Conservation (phyloP, 2,888 invertebrate species). For the Synergus gifuensis region DNA sequence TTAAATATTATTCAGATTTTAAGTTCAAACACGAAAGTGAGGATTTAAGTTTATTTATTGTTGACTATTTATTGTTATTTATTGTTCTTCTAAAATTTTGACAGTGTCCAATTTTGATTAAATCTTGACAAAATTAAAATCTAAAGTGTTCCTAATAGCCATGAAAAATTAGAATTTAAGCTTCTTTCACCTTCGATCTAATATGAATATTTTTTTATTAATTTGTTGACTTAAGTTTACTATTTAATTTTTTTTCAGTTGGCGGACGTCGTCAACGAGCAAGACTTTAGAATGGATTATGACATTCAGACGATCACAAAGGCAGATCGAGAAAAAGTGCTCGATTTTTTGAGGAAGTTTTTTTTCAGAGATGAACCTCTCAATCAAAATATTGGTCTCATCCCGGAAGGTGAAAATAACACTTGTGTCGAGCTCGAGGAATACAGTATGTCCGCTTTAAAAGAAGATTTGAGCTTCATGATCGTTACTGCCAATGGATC, state of each 20-base stretch:
- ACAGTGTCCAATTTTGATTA: no score
- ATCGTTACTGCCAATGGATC: conserved; percentile 81
- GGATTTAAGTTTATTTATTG: neutral
- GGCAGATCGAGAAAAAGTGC: conserved; percentile 80
- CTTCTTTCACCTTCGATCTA: no score
- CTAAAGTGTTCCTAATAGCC: no score
- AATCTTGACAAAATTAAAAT: no score
- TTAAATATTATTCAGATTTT: neutral
- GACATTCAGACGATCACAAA: conserved; percentile 77
- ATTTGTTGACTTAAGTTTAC: no score
- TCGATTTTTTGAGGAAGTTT: conserved; percentile 81
- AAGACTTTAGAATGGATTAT: conserved; percentile 72
- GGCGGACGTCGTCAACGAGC: conserved; percentile 64
- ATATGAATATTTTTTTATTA: no score
- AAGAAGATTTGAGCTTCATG: conserved; percentile 82
- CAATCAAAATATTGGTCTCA: conserved; percentile 82
- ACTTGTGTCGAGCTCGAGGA: conserved; percentile 83
- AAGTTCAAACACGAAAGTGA: no score
- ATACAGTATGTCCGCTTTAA: conserved; percentile 80
- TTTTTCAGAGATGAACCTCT: conserved; percentile 88
- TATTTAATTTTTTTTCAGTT: conserved; percentile 62
- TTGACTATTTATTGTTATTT: no score
- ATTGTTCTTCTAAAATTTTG: no score
- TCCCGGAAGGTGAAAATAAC: conserved; percentile 81
- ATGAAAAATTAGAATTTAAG: no score